These are phyloP conservation scores for Athrips mouffetella DNA, from an alignment of 2,888 invertebrate species.

Conservation along the genomic window DNA sequence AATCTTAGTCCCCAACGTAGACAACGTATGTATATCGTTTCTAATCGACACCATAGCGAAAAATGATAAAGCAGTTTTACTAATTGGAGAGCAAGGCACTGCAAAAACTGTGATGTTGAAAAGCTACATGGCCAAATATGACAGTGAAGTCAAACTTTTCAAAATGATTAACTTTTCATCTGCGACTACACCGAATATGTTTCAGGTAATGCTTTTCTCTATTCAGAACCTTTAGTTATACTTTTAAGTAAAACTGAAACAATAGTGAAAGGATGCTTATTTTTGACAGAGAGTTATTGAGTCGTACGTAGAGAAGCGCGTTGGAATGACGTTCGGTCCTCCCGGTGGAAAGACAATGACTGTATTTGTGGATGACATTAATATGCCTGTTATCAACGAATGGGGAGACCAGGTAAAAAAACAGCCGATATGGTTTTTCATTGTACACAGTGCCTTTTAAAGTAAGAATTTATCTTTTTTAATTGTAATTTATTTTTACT, in stretches of 20 bases:
- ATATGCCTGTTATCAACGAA: constrained; percentile 93
- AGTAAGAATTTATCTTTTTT: too few species aligned
- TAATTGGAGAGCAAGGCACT: constrained; percentile 94
- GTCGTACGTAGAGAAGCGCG: constrained; percentile 93
- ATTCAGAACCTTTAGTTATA: neutral
- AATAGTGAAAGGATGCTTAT: neutral
- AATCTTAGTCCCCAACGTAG: constrained; percentile 92
- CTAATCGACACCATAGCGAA: constrained; percentile 88
- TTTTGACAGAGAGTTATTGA: constrained; percentile 85
- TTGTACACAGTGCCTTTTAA: too few species aligned
- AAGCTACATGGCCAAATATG: constrained; percentile 85
- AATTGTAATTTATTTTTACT: too few species aligned
- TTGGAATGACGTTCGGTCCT: constrained; percentile 92
- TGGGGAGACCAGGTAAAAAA: constrained; percentile 91
- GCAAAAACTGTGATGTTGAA: constrained; percentile 96
- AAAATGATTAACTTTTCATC: constrained; percentile 94
- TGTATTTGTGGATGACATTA: constrained; percentile 93
- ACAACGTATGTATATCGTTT: constrained; percentile 90
- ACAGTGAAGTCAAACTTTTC: constrained; percentile 86
- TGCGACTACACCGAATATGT: constrained; percentile 94
- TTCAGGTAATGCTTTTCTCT: constrained; percentile 78
- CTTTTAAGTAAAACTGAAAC: too few species aligned
- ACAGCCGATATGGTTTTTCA: neutral
- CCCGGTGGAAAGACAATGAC: constrained; percentile 90
- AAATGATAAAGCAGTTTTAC: constrained; percentile 87